These are phyloP conservation scores for Emberiza fucata DNA, from an alignment of 2,113 vertebrate species.

Conservation along the genomic window DNA sequence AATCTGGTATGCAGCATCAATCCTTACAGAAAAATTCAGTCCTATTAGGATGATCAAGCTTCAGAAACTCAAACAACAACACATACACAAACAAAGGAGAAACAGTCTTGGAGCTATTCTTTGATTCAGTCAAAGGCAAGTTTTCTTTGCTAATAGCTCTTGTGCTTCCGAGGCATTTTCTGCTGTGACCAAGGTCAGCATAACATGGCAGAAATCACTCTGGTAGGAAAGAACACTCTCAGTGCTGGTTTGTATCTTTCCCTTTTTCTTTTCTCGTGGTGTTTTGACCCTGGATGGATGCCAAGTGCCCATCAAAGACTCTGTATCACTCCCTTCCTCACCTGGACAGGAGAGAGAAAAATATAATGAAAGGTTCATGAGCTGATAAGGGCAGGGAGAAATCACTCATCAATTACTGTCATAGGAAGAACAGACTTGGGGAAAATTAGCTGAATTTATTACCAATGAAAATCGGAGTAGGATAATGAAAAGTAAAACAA, in stretches of 20 bases:
- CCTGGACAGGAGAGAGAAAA: background rate
- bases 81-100: background rate
- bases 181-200: conserved; percentile 5
- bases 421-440: background rate
- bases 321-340: background rate
- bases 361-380: background rate
- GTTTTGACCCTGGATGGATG: background rate
- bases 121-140: background rate
- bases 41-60: background rate
- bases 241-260: background rate
- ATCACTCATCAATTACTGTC: background rate
- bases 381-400: background rate
- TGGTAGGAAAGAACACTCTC: background rate
- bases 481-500: background rate
- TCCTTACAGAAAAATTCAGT: background rate
- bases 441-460: background rate
- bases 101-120: background rate
- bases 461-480: background rate
- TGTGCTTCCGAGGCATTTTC: background rate
- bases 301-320: background rate
- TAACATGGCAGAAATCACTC: background rate
- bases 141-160: conserved; percentile 39
- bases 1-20: background rate
- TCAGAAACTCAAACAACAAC: background rate
- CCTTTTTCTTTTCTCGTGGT: background rate